Conservation (phyloP, 1,140 invertebrate genomes). For the Aphaenogaster ashmeadi region DNA sequence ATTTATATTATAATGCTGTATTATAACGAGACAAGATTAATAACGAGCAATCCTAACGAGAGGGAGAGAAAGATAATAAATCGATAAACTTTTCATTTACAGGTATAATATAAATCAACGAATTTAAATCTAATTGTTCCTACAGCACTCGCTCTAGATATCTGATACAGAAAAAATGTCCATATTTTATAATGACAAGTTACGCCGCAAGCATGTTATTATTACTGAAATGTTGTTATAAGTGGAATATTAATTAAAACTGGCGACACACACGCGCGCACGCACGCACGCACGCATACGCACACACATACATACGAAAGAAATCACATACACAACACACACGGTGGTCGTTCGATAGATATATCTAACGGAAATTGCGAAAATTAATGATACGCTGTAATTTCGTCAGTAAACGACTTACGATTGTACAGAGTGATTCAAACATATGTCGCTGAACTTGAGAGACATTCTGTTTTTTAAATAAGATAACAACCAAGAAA, state of each 20-base stretch:
- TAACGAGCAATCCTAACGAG: slow-evolving; percentile 26
- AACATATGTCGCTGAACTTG: slow-evolving; percentile 10
- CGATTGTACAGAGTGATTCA: slow-evolving; percentile 27
- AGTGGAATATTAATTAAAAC: slow-evolving; percentile 28
- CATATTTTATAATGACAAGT: slow-evolving; percentile 40
- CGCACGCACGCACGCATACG: neutral
- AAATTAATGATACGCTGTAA: slow-evolving; percentile 30
- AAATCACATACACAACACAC: slow-evolving; percentile 18
- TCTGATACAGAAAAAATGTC: slow-evolving; percentile 18
- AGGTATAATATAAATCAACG: slow-evolving; percentile 43
- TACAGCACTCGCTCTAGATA: slow-evolving; percentile 10
- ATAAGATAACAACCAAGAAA: neutral
- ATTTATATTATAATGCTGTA: slow-evolving; percentile 33
- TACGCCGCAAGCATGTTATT: slow-evolving; percentile 44
- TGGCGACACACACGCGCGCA: neutral
- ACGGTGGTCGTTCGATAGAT: neutral
- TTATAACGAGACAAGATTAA: slow-evolving; percentile 34
- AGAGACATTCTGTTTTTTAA: neutral
- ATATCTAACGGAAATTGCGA: slow-evolving; percentile 19
- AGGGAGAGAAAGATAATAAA: slow-evolving; percentile 28
- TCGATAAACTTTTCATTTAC: slow-evolving; percentile 27
- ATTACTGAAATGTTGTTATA: slow-evolving; percentile 25
- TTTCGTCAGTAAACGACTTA: slow-evolving; percentile 16
- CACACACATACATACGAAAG: neutral
- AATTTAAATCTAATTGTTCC: slow-evolving; percentile 39